Base-by-base conservation (phyloP, 2,797 vertebrate genomes). In the Coregonus ussuriensis region DNA sequence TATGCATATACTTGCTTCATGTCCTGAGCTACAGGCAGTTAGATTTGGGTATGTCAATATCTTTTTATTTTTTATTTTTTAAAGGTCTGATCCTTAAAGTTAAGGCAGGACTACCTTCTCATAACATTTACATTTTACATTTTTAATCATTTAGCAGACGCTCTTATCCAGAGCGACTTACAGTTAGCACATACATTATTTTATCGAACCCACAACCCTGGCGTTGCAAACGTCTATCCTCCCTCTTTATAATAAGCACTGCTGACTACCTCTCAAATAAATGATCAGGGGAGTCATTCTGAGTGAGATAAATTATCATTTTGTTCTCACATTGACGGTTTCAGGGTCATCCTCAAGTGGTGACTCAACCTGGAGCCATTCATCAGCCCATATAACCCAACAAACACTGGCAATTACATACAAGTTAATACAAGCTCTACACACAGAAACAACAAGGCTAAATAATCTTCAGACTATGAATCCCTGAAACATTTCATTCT, bases 91-190 rank as follows among this genome's bases (percentile, higher is more conserved):
- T 25, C 25, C 25, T 25, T 25, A 25, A 25, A 25, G 25, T 25
- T 25, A 25, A 25, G 25, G 25, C 25, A 25, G 25, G 13, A 66
- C 29, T 81, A 72, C 65, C 88, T 88, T 88, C 86, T 78, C 74
- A 84, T 88, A 87, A 88, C 25, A 25, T 25, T 25, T 25, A 25
- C 25, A 25, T 25, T 25, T 25, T 25, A 25, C 25, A 25, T 25
- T 25, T 25, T 25, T 25, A 25, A 25, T 25, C 25, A 25, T 25
- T 25, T 25, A 25, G 25, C 25, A 25, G 25, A 25, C 25, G 25
- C 25, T 25, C 25, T 25, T 25, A 25, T 25, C 25, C 25, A 25
- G 25, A 25, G 25, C 25, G 25, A 25, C 25, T 25, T 25, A 25
- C 25, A 25, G 25, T 25, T 25, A 25, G 25, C 25, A 25, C 25